Evolutionary conservation across 2,113 vertebrate species (phyloP).

Genomic region (Lagopus muta): DNA sequence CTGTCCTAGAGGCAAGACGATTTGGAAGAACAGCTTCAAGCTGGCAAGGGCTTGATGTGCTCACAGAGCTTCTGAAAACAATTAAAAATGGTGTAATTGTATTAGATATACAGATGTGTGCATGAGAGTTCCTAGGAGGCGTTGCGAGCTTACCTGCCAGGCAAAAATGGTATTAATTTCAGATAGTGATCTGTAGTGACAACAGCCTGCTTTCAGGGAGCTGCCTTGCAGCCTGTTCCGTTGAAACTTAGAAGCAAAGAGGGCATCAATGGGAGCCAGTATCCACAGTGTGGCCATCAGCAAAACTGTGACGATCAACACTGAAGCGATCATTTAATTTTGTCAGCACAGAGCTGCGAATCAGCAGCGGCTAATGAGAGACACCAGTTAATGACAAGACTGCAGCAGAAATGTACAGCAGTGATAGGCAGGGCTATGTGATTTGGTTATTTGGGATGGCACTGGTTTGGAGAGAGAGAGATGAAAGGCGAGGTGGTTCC

Average conservation of each 20-base stretch:
- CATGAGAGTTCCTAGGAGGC: not conserved
- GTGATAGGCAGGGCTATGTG: not conserved
- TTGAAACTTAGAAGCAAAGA: not conserved
- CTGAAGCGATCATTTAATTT: not conserved
- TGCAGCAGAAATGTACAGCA: not conserved
- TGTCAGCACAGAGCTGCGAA: not conserved
- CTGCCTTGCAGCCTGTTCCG: not conserved
- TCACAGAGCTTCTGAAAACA: not conserved
- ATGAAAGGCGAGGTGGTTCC: not conserved
- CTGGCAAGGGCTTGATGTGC: not conserved
- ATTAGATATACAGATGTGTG: not conserved
- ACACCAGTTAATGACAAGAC: not conserved
- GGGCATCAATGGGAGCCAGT: not conserved
- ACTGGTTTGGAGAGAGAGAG: not conserved
- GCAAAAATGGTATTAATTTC: not conserved
- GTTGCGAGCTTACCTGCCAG: not conserved
- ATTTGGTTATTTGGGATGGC: not conserved
- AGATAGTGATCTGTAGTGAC: not conserved
- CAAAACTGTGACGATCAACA: not conserved
- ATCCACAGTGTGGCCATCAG: not conserved
- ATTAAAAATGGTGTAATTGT: not conserved
- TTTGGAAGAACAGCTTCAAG: not conserved
- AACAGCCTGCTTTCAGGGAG: slow-evolving; percentile 3
- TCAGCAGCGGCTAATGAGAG: slow-evolving; percentile 20
- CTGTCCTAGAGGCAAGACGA: not conserved